Evolutionary conservation across 2,113 vertebrate species (phyloP), one percentile per base, ranked within the genome.

Genomic region (Clupea harengus): DNA sequence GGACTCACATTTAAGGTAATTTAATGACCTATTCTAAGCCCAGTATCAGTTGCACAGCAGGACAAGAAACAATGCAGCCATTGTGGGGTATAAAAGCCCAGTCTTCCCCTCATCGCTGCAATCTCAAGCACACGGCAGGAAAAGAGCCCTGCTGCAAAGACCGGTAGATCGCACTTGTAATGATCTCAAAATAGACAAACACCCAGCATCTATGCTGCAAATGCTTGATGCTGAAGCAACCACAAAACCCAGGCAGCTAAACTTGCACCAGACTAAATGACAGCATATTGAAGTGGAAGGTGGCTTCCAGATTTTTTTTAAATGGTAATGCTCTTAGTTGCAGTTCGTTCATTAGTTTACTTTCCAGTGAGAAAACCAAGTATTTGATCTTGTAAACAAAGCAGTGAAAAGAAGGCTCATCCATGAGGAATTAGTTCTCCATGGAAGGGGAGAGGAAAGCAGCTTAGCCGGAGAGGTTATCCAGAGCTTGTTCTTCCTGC

Each of bases 21-120:
- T 88, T 80, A 60, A 81, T 93, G 89, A 81, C 64, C 81, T 44
- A n/a, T 45, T 45, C 82, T 85, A 54, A 90, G 5, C 60, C 54
- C 78, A 49, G 80, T 84, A 82, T 81, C 52, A 17, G 72, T 87
- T 84, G 80, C 86, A 46, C 84, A 82, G 67, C 86, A 87, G 84
- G 88, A 83, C 49, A 46, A 72, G 9, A 81, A 85, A 94, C 92
- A 94, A 92, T 92, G 90, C 82, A 78, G 82, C 81, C 82, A 91
- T 92, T 95, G 93, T 94, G 84, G 86, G 18, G 50, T 82, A 45
- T 82, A 84, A 87, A 82, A 88, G 83, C 49, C 81, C 50, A 49
- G 49, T 87, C 60, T 86, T 67, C 82, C 64, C 60, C 17, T 25
- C 72, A 39, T 32, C 13, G 28, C 25, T 39, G 28, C 8, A 28